phyloP scores from a whole-genome alignment of 2,888 invertebrate genomes.

The Hyposoter didymator region DNA sequence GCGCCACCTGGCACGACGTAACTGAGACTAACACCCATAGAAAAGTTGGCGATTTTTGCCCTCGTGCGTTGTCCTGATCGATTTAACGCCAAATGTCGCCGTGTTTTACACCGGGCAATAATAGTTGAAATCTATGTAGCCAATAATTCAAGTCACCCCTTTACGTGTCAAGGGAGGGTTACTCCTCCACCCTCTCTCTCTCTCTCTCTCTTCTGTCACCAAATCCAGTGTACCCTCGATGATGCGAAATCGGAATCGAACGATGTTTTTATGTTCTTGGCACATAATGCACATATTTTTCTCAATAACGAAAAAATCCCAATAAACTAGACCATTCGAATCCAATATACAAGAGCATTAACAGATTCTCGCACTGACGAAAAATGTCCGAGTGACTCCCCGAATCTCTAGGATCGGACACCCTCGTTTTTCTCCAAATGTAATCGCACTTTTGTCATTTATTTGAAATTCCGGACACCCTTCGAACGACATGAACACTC shows the following conservation, averaged over 20 bases:
- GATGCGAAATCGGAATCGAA: constrained; percentile 61
- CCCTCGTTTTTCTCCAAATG: constrained; percentile 1
- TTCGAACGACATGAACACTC: background rate
- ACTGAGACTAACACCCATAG: constrained; percentile 40
- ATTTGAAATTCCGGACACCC: background rate
- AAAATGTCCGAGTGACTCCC: background rate
- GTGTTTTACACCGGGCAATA: constrained; percentile 84
- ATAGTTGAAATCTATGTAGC: constrained; percentile 84
- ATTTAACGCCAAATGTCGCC: constrained; percentile 84
- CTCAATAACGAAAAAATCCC: constrained; percentile 29
- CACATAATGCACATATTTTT: constrained; percentile 44
- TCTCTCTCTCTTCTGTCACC: background rate
- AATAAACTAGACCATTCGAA: constrained; percentile 8
- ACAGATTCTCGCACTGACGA: background rate
- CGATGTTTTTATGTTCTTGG: constrained; percentile 63
- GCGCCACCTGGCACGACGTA: constrained; percentile 65
- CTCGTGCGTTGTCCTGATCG: constrained; percentile 76
- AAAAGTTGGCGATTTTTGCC: constrained; percentile 44
- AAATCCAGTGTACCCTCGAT: constrained; percentile 45
- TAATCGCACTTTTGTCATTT: background rate
- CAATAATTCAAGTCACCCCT: constrained; percentile 83
- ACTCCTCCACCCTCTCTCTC: constrained; percentile 42
- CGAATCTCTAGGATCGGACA: constrained; percentile 16
- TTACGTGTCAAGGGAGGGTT: constrained; percentile 69
- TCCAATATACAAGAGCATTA: constrained; percentile 15